These are phyloP conservation scores for Heteromurus nitidus DNA, from an alignment of 2,888 invertebrate species.

Conservation along the genomic window DNA sequence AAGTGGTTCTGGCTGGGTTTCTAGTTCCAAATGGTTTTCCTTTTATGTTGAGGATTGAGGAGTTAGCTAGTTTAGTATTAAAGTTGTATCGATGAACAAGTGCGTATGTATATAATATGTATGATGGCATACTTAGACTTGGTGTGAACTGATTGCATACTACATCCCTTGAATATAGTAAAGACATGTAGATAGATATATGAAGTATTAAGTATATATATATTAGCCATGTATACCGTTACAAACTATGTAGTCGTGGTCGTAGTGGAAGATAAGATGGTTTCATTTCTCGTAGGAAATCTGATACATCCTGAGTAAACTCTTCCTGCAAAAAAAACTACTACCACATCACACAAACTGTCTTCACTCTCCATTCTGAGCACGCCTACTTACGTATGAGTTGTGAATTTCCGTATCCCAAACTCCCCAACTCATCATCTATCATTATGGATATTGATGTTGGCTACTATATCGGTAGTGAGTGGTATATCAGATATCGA, in stretches of 20 bases:
- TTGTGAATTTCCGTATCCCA: conserved; percentile 7
- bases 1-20: neutral
- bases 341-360: neutral
- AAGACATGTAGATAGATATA: neutral
- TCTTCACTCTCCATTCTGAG: neutral
- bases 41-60: neutral
- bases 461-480: neutral
- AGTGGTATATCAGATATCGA: neutral
- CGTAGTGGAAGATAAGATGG: conserved; percentile 11
- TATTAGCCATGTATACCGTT: neutral
- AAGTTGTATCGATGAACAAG: too few relatives aligned
- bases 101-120: too few relatives aligned
- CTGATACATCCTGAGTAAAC: neutral
- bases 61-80: too few relatives aligned
- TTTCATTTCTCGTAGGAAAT: neutral
- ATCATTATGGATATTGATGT: conserved; percentile 13
- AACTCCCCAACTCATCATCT: neutral
- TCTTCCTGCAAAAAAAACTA: neutral
- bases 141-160: too few relatives aligned
- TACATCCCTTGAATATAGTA: too few relatives aligned
- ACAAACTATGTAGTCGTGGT: neutral
- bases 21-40: neutral
- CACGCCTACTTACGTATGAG: neutral
- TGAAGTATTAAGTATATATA: neutral
- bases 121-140: too few relatives aligned